phyloP scores from a whole-genome alignment of 2,797 vertebrate genomes.

The Cyprinodon diabolis region DNA sequence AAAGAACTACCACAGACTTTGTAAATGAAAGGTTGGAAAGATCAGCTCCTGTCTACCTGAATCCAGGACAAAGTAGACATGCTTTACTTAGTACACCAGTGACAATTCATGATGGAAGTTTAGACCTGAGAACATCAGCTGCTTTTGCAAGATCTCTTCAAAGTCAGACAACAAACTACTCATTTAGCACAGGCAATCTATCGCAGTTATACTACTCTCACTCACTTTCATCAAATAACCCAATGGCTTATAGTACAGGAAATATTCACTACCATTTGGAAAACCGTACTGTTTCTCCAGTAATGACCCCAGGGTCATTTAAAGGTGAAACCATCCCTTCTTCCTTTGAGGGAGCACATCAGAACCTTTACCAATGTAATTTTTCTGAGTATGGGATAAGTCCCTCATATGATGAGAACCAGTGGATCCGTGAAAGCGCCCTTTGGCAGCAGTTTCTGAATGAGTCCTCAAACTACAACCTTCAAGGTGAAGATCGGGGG shows the following conservation, averaged over 20 bases:
- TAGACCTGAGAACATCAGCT: slow-evolving; percentile 80
- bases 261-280: slow-evolving; percentile 64
- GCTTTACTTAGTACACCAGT: slow-evolving; percentile 50
- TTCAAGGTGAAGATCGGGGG: slow-evolving; percentile 46
- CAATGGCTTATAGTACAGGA: slow-evolving; percentile 68
- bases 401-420: slow-evolving; percentile 76
- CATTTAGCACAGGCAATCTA: slow-evolving; percentile 73
- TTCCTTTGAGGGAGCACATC: slow-evolving; percentile 49
- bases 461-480: slow-evolving; percentile 64
- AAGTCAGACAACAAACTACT: slow-evolving; percentile 61
- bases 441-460: slow-evolving; percentile 80
- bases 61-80: slow-evolving; percentile 70
- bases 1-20: slow-evolving; percentile 32
- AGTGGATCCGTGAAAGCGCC: slow-evolving; percentile 78
- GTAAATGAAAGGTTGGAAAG: slow-evolving; percentile 62
- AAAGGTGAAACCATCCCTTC: slow-evolving; percentile 61
- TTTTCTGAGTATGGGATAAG: slow-evolving; percentile 57
- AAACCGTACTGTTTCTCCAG: slow-evolving; percentile 36
- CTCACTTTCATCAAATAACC: slow-evolving; percentile 46
- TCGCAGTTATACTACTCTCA: slow-evolving; percentile 57
- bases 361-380: slow-evolving; percentile 49
- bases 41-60: slow-evolving; percentile 53
- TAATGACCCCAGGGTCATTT: slow-evolving; percentile 49
- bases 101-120: slow-evolving; percentile 68
- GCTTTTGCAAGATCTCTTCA: slow-evolving; percentile 75